A percentile compares a stretch with the other conserved stretches of the same genome.
These are phyloP conservation scores for Menidia menidia DNA, from an alignment of 2,797 vertebrate genomes.

Conservation along the genomic window DNA sequence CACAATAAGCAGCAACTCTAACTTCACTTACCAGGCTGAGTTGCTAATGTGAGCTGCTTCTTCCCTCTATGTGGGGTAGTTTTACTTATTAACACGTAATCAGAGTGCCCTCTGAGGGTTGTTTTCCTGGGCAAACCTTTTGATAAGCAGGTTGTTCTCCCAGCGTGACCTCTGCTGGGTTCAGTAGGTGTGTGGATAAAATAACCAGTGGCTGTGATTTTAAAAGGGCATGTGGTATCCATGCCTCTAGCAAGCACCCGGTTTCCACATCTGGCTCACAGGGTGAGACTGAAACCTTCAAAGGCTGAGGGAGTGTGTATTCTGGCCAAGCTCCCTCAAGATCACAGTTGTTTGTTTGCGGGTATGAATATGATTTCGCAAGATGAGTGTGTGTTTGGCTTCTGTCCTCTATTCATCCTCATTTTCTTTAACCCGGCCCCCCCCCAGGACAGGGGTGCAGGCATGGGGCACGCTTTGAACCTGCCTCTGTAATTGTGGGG, in stretches of 20 bases:
- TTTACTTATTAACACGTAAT: constrained; percentile 41
- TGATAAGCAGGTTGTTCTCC: constrained; percentile 18
- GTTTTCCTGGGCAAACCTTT: constrained; percentile 18
- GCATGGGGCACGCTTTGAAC: constrained; percentile 68
- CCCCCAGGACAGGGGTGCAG: constrained; percentile 51
- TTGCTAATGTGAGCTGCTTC: constrained; percentile 10
- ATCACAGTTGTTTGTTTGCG: constrained; percentile 62
- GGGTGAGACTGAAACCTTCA: constrained; percentile 50
- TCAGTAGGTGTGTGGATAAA: constrained; percentile 19
- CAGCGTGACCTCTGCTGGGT: constrained; percentile 13
- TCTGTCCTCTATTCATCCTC: constrained; percentile 47
- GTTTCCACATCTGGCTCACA: constrained; percentile 39
- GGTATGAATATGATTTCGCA: constrained; percentile 47
- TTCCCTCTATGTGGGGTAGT: constrained; percentile 1
- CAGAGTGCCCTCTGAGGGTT: constrained; percentile 17
- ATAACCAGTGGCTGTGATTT: constrained; percentile 36
- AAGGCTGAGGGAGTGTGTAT: constrained; percentile 40
- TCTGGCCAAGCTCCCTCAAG: constrained; percentile 51
- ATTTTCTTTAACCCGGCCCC: constrained; percentile 34
- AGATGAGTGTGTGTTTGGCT: constrained; percentile 19
- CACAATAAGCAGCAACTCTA: constrained; percentile 1
- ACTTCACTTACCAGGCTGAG: constrained; percentile 1
- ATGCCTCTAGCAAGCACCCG: constrained; percentile 45
- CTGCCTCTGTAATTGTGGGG: constrained; percentile 56
- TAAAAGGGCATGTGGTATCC: not conserved